A percentile compares a stretch with the other conserved stretches of the same genome.
phyloP scores from a whole-genome alignment of 2,888 invertebrate species.

The Folsomia manolachei region DNA sequence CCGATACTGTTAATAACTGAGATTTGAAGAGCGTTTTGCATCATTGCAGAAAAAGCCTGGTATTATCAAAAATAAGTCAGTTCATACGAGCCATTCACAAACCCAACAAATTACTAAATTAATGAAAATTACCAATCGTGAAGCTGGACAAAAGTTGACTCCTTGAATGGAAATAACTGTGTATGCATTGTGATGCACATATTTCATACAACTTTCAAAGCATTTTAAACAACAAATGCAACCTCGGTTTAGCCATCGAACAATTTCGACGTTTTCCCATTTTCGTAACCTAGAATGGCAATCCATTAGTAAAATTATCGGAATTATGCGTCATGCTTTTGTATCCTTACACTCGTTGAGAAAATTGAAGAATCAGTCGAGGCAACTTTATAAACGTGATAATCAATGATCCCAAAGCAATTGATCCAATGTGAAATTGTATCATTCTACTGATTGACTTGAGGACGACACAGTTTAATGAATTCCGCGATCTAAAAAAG shows the following conservation, averaged over 20 bases:
- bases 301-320: not conserved
- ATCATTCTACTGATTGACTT: conserved; percentile 70
- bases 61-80: conserved; percentile 7
- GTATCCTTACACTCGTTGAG: conserved; percentile 84
- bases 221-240: conserved; percentile 89
- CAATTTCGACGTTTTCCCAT: conserved; percentile 53
- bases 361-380: conserved; percentile 78
- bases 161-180: conserved; percentile 91
- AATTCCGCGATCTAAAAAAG: conserved; percentile 66
- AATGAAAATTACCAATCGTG: conserved; percentile 68
- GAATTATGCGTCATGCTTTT: not conserved
- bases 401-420: conserved; percentile 89
- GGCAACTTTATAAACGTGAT: conserved; percentile 92
- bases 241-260: conserved; percentile 71
- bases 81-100: too few species aligned
- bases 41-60: conserved; percentile 83
- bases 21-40: conserved; percentile 79
- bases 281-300: conserved; percentile 39
- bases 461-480: conserved; percentile 40
- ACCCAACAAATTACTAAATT: too few species aligned
- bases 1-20: conserved; percentile 90
- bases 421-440: conserved; percentile 89
- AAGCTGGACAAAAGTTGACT: conserved; percentile 84
- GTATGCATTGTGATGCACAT: conserved; percentile 91
- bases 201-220: conserved; percentile 85